A percentile compares a stretch with the other conserved stretches of the same genome.
Evolutionary conservation across 2,888 invertebrate species (phyloP).

Genomic region (Parapristionchus giblindavisi): DNA sequence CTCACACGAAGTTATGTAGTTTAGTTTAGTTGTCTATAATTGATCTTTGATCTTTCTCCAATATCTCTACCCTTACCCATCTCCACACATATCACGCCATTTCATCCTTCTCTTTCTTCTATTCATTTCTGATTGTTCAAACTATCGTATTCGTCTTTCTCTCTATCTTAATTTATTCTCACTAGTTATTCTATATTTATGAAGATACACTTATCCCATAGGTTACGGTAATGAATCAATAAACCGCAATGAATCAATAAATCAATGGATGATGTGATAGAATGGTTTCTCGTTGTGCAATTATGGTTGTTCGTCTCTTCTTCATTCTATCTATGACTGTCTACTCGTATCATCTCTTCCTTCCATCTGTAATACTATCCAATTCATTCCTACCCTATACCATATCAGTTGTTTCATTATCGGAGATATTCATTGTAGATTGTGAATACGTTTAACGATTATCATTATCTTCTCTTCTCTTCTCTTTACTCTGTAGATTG

Average conservation of each 20-base stretch:
- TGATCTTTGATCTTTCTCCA: background rate
- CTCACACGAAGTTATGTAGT: too few relatives aligned
- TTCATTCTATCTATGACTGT: too few relatives aligned
- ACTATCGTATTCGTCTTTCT: background rate
- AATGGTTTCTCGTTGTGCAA: too few relatives aligned
- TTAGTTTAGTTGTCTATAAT: background rate
- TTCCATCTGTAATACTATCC: too few relatives aligned
- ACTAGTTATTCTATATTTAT: constrained; percentile 6
- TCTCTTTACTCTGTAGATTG: too few relatives aligned
- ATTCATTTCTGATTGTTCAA: background rate
- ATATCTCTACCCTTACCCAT: background rate
- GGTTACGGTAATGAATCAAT: constrained; percentile 26
- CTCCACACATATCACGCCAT: background rate
- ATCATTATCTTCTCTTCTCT: too few relatives aligned
- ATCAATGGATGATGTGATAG: too few relatives aligned
- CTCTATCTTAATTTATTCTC: background rate
- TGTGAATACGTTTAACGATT: too few relatives aligned
- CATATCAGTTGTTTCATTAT: too few relatives aligned
- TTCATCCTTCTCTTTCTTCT: background rate
- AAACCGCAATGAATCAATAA: constrained; percentile 5
- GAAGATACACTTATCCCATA: background rate
- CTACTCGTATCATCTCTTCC: background rate
- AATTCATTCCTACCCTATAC: too few relatives aligned
- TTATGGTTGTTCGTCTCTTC: too few relatives aligned
- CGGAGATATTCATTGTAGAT: too few relatives aligned